Conservation (phyloP, 2,797 vertebrate species). For the Iguana delicatissima region DNA sequence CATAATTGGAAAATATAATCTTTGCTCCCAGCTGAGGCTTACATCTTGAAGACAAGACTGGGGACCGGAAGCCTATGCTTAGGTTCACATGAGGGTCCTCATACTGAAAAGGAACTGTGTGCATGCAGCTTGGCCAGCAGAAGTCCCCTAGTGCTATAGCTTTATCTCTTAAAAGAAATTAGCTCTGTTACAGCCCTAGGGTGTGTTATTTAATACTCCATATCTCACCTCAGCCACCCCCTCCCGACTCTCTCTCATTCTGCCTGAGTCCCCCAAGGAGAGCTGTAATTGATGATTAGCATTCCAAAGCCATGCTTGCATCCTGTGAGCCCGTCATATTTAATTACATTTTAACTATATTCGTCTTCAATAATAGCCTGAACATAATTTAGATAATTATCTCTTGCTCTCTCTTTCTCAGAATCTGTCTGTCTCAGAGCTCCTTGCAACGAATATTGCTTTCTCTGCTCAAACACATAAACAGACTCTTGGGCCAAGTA, state of each 20-base stretch:
- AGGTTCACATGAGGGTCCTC: conserved; percentile 43
- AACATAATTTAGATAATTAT: conserved; percentile 87
- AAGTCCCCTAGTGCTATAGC: conserved; percentile 42
- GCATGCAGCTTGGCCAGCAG: conserved; percentile 50
- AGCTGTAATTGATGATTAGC: conserved; percentile 83
- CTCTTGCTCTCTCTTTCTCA: conserved; percentile 81
- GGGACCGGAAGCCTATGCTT: conserved; percentile 29
- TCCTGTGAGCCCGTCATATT: conserved; percentile 84
- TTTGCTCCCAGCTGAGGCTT: conserved; percentile 53
- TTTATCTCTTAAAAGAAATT: conserved; percentile 60
- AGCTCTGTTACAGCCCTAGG: conserved; percentile 53
- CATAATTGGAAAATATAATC: conserved; percentile 37
- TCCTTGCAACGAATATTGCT: conserved; percentile 77
- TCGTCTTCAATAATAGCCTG: conserved; percentile 83
- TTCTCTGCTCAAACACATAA: conserved; percentile 78
- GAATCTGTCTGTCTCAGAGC: conserved; percentile 77
- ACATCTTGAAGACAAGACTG: conserved; percentile 45
- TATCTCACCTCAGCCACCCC: conserved; percentile 59
- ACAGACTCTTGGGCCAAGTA: conserved; percentile 74
- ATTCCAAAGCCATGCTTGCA: conserved; percentile 82
- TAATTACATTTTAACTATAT: conserved; percentile 87
- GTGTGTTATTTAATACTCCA: conserved; percentile 57
- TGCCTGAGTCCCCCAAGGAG: conserved; percentile 77
- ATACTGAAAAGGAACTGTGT: conserved; percentile 51
- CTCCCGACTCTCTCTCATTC: conserved; percentile 59